These are phyloP conservation scores for Harpagus bidentatus DNA, from an alignment of 2,113 vertebrate species.

Conservation along the genomic window DNA sequence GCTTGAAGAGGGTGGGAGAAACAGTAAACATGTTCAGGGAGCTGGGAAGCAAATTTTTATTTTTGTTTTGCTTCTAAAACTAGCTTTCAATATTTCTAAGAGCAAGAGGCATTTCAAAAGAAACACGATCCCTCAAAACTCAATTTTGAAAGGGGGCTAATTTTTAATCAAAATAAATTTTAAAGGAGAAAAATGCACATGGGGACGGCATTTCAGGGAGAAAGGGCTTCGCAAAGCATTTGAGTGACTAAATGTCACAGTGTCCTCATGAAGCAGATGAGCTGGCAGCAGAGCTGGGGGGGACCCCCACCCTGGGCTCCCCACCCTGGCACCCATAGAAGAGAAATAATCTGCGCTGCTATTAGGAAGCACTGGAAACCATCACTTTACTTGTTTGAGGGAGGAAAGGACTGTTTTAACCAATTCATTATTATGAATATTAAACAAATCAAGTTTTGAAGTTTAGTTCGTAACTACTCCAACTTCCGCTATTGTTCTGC, in stretches of 20 bases:
- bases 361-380: not conserved
- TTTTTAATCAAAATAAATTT: constrained; percentile 7
- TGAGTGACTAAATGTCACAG: not conserved
- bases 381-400: not conserved
- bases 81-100: not conserved
- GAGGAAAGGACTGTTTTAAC: not conserved
- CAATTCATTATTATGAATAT: not conserved
- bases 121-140: not conserved
- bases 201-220: not conserved
- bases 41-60: not conserved
- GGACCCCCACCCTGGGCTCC: not conserved
- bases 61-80: constrained; percentile 6
- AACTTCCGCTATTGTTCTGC: not conserved
- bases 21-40: not conserved
- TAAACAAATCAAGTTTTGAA: not conserved
- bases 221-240: not conserved
- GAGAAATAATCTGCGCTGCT: not conserved
- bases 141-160: not conserved
- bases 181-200: not conserved
- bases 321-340: not conserved
- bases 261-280: not conserved
- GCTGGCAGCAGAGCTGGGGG: not conserved
- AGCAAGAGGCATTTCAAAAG: not conserved
- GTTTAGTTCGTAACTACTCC: not conserved
- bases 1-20: not conserved